Base-by-base conservation (phyloP, 2,113 vertebrate genomes). In the Arothron firmamentum region DNA sequence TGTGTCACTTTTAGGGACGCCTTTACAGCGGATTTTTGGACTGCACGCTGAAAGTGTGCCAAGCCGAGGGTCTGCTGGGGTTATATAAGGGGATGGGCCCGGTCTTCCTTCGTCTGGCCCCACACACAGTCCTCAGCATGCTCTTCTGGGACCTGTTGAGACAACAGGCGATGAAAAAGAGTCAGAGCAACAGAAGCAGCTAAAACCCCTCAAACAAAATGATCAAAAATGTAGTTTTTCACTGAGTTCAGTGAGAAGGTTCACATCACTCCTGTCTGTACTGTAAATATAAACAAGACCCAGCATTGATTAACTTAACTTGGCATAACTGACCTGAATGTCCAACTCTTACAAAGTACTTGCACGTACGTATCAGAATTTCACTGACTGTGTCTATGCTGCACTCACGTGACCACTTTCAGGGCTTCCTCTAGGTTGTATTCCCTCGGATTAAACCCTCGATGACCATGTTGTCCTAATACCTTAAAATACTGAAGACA, bases 61-160 rank as follows among this genome's bases (percentile, higher is more conserved):
- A 67, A 20, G 87, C 90, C 6, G 95, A 98, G 81, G 93, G 96
- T 13, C 42, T 88, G 38, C 72, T 91, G 74, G 96, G 93, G 0
- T 85, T 98, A 47, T 98, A 97, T 81, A 98, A 98, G 83, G 96
- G 96, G 3, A 92, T 98, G 52, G 94, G 92, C 0, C 95, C 93
- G 0, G 92, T 93, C 59, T 98, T 96, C 78, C 67, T 97, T 61
- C 94, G 96, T 65, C 85, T 98, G 62, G 95, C 94, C 5, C 96
- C 96, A 0, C 96, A 98, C 89, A 98, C 95, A 0, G 84, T 94
- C 42, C 94, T 98, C 80, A 98, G 96, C 88, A 94, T 98, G 90
- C 89, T 98, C 59, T 93, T 98, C 59, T 98, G 96, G 96, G 96
- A 97, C 1, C 85, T 96, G 69, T 88, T 98, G 75, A 90, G 95